A percentile compares a stretch with the other conserved stretches of the same genome.
Conservation (phyloP, 2,113 vertebrate species). For the Cariama cristata region DNA sequence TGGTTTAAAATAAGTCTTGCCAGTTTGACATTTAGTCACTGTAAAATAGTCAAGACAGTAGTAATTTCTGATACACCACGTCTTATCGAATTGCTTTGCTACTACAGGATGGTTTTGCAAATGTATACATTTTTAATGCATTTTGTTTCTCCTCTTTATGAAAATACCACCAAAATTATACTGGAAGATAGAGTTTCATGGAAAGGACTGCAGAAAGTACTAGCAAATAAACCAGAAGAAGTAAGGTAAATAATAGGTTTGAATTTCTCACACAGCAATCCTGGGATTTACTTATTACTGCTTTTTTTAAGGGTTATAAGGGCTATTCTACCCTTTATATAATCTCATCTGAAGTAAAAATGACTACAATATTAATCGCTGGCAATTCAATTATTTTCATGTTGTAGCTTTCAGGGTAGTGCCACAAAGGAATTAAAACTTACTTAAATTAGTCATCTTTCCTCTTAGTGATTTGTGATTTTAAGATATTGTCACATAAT, state of each 20-base stretch:
- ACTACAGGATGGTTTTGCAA: neutral
- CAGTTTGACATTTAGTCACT: neutral
- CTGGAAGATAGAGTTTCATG: neutral
- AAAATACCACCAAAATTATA: neutral
- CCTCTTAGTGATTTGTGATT: neutral
- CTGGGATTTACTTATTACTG: neutral
- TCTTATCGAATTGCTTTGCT: neutral
- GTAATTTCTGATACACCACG: rapidly evolving
- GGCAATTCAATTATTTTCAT: neutral
- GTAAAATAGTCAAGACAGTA: neutral
- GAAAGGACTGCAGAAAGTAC: neutral
- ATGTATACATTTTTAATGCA: rapidly evolving
- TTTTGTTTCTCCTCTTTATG: neutral
- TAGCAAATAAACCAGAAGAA: neutral
- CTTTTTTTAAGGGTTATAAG: neutral
- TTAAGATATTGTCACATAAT: neutral
- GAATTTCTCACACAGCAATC: neutral
- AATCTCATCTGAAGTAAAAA: neutral
- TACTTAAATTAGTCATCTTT: neutral
- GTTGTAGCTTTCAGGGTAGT: neutral
- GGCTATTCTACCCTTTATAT: neutral
- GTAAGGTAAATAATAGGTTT: neutral
- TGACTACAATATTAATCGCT: neutral
- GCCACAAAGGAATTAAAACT: neutral
- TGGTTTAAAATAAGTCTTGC: neutral